Conservation (phyloP, 2,888 invertebrate species). For the Callinectes sapidus region DNA sequence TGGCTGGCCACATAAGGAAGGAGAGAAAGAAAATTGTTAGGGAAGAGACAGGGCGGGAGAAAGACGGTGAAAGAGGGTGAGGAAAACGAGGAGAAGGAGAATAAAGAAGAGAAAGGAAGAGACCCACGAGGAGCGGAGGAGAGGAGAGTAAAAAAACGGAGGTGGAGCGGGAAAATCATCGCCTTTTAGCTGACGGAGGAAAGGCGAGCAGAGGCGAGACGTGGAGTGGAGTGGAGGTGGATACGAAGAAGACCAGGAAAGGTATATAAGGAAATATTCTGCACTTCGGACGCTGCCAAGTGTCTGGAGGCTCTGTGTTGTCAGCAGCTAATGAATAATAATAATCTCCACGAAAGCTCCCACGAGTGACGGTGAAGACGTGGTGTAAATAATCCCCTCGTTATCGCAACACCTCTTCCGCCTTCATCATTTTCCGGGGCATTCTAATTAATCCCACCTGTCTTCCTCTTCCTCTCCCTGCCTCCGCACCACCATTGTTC, state of each 20-base stretch:
- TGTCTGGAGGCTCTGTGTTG: neutral
- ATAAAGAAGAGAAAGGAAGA: neutral
- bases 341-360: neutral
- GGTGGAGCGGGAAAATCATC: neutral
- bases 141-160: neutral
- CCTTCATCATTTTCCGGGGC: neutral
- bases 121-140: neutral
- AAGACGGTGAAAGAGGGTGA: neutral
- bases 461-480: neutral
- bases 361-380: neutral
- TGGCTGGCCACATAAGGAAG: constrained; percentile 22
- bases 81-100: constrained; percentile 1
- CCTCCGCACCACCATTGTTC: neutral
- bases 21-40: constrained; percentile 26
- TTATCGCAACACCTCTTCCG: neutral
- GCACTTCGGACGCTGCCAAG: neutral
- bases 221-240: neutral
- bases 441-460: neutral
- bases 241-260: neutral
- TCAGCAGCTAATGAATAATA: neutral
- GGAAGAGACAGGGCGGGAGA: constrained; percentile 1
- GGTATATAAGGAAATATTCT: neutral
- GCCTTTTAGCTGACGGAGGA: neutral
- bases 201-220: neutral
- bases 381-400: neutral